These are phyloP conservation scores for Buceros bicornis DNA, from an alignment of 2,797 vertebrate species.

Conservation along the genomic window DNA sequence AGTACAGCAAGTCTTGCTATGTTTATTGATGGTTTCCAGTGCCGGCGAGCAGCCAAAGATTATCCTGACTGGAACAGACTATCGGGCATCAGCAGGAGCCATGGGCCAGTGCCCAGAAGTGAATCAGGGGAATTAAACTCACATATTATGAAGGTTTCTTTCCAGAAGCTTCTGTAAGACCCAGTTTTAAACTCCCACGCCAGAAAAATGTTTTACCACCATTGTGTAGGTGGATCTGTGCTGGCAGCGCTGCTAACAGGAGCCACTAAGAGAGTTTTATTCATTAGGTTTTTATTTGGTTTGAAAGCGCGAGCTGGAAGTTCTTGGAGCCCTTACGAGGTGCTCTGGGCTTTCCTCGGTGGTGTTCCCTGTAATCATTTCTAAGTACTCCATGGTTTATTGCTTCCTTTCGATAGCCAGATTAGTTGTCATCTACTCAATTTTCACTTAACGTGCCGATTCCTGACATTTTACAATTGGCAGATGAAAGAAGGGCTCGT, in stretches of 20 bases:
- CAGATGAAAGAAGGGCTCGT: slow-evolving; percentile 86
- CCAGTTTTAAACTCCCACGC: background rate
- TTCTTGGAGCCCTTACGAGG: slow-evolving; percentile 1
- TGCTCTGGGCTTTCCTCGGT: background rate
- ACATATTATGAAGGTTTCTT: background rate
- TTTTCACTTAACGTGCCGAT: slow-evolving; percentile 64
- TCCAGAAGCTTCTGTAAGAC: background rate
- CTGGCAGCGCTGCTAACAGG: background rate
- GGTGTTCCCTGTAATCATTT: slow-evolving; percentile 66
- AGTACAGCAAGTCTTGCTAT: background rate
- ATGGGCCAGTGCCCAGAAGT: background rate
- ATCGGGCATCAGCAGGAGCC: fast-evolving
- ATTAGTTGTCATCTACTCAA: slow-evolving; percentile 76
- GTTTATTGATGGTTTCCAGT: background rate
- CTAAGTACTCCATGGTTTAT: slow-evolving; percentile 66
- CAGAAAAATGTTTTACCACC: background rate
- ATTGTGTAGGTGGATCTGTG: background rate
- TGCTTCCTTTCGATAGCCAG: slow-evolving; percentile 63
- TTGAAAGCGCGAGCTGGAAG: slow-evolving; percentile 12
- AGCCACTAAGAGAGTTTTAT: background rate
- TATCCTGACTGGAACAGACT: background rate
- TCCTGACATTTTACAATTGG: slow-evolving; percentile 75
- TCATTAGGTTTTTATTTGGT: fast-evolving
- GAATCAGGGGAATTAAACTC: background rate
- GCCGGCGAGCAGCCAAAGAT: background rate